These are phyloP conservation scores for Arrhopalites spinosus DNA, from an alignment of 2,888 invertebrate species.

Conservation along the genomic window DNA sequence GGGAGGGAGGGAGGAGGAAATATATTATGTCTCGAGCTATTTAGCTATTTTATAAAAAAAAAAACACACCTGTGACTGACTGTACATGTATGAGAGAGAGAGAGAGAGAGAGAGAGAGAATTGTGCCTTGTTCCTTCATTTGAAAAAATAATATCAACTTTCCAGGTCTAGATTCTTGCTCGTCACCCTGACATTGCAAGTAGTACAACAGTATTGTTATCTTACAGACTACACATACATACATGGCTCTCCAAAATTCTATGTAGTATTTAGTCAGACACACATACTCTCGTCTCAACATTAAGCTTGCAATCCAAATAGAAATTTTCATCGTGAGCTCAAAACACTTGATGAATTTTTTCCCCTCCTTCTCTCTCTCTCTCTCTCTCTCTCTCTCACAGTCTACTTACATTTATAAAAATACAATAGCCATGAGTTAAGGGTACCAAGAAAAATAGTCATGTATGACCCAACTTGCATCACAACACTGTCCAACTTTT, in stretches of 20 bases:
- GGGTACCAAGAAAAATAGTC: not conserved
- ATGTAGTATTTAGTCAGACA: constrained; percentile 3
- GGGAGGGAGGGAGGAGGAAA: not conserved
- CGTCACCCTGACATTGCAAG: constrained; percentile 32
- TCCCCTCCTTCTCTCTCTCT: not conserved
- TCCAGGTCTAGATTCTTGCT: constrained; percentile 23
- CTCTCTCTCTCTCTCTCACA: not conserved
- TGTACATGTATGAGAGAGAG: too few relatives aligned
- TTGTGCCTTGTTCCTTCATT: not conserved
- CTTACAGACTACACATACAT: constrained; percentile 7
- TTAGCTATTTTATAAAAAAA: not conserved
- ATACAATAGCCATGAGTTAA: not conserved
- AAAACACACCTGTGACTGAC: not conserved
- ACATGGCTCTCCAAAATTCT: constrained; percentile 1
- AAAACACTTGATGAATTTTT: constrained; percentile 4
- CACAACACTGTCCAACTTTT: too few relatives aligned
- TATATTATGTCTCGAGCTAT: not conserved
- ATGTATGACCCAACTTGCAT: not conserved
- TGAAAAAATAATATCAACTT: constrained; percentile 32
- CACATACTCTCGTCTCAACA: not conserved
- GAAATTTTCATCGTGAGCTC: not conserved
- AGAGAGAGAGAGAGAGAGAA: too few relatives aligned
- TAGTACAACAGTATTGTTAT: constrained; percentile 24
- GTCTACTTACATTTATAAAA: not conserved
- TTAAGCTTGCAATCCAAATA: not conserved